Percentiles rank a stretch among this genome's conserved stretches.
These are phyloP conservation scores for Florisuga fusca DNA, from an alignment of 2,797 vertebrate genomes.

Conservation along the genomic window DNA sequence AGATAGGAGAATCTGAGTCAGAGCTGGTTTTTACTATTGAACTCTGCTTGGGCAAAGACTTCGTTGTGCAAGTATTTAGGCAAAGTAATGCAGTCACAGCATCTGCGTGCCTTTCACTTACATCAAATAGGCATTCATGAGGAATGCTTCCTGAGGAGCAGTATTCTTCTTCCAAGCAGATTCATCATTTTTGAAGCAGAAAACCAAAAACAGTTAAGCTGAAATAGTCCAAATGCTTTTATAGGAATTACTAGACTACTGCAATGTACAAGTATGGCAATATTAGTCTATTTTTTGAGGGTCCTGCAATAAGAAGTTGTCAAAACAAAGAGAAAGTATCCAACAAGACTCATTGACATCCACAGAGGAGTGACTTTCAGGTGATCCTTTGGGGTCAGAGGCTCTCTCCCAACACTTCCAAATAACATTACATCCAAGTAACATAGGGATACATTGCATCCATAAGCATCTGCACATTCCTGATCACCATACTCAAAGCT, in stretches of 20 bases:
- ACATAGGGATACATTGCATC: background rate
- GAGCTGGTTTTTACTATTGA: background rate
- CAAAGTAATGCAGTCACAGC: background rate
- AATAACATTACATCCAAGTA: background rate
- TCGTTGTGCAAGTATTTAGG: background rate
- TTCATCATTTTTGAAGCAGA: background rate
- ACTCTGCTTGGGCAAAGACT: background rate
- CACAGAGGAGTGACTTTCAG: background rate
- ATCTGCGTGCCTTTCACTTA: background rate
- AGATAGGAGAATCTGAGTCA: background rate
- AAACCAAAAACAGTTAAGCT: background rate
- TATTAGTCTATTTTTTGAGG: background rate
- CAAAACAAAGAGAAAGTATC: background rate
- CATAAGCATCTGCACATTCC: background rate
- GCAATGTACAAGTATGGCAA: background rate
- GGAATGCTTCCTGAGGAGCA: background rate
- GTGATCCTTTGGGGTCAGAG: background rate
- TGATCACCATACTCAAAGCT: background rate
- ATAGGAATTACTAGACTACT: background rate
- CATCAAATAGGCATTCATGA: background rate
- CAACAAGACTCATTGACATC: background rate
- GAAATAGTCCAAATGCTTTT: background rate
- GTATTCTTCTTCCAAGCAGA: background rate
- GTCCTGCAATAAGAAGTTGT: background rate
- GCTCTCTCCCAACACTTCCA: background rate